Evolutionary conservation across 2,113 vertebrate genomes (phyloP), one percentile per base, ranked within the genome.

Genomic region (Spilogale gracilis): DNA sequence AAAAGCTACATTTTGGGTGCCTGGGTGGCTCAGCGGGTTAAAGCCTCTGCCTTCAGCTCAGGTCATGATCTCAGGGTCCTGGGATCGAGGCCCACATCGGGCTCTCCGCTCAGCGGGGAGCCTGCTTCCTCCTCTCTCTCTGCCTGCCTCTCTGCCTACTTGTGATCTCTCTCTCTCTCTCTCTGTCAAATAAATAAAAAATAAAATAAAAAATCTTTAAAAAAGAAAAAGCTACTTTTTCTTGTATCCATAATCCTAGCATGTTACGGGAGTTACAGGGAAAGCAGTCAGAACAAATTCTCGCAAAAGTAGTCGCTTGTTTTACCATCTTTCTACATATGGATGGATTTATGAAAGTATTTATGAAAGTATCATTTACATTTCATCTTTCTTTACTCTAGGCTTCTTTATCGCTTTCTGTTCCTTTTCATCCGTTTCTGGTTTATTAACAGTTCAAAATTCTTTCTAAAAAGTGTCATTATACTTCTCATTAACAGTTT

Each of bases 381-480:
- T 16, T 82, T 92, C 5, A 50, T 87, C 56, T 96, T 86, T 91
- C 54, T 92, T 60, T 74, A 43, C 60, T 84, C 12, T 85, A 48
- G 20, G 27, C 67, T 95, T 73, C n/a, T 94, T 89, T 92, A 78
- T 86, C 87, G 54, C 43, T 69, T 90, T 94, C 54, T 76, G 18
- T 73, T 78, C 38, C 61, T 89, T 74, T 45, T 87, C 45, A 43
- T 63, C 23, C 78, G 21, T 78, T 94, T 96, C 73, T 99, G 99
- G 98, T 98, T 99, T 99, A 58, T 99, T 99, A 96, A 99, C 99
- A 30, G 99, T 99, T 89, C 99, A 99, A 97, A 99, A 99, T 98
- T 99, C 99, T 96, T 99, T 99, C 99, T 99, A 99, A 98, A 99
- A 99, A 12, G 99, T 99, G 0, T 99, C 99, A 0, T 99, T 99